Evolutionary conservation across 2,888 invertebrate genomes (phyloP), one percentile per base, ranked within the genome.

Genomic region (Poecilobothrus nobilitatus): DNA sequence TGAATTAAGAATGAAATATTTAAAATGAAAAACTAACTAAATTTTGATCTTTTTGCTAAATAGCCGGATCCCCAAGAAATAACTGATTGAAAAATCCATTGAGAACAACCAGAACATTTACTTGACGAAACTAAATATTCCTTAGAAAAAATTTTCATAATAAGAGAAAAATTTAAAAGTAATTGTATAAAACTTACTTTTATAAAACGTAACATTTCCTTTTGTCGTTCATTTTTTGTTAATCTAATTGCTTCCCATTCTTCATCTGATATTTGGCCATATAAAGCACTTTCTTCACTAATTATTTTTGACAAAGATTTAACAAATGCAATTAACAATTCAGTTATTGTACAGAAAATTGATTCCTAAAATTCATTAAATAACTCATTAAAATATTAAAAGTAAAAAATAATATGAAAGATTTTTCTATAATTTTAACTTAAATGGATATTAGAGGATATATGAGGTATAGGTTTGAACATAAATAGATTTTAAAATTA

Each of bases 231-330:
- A 9, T 81, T 74, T 78, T 91, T 91, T 1, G 86, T 86, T 0
- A 90, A 88, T 73, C 89, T 85, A 71, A 92, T 88, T 0, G 90
- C 87, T 75, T 93, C 91, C 90, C 92, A 94, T 82, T 94, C 92
- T 78, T 93, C 93, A 73, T 91, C 91, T 0, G 91, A 92, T 4
- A 92, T 89, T 78, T 89, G 89, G 1, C 87, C 86, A 7, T 90
- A 89, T 62, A 90, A 84, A 37, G 90, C 88, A 67, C 87, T 84
- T 80, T 94, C 92, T 63, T 89, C 89, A 64, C 85, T 82, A 1
- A 90, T 84, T 0, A 90, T 87, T 62, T 84, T 84, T 64, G 91
- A 89, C 68, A 93, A 76, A 0, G 90, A 88, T n/a, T 86, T 84
- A 12, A 88, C 83, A 75, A 93, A 86, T 0, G 88, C 87, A 72